Base-by-base conservation (phyloP, 2,113 vertebrate genomes). In the Asarcornis scutulata region DNA sequence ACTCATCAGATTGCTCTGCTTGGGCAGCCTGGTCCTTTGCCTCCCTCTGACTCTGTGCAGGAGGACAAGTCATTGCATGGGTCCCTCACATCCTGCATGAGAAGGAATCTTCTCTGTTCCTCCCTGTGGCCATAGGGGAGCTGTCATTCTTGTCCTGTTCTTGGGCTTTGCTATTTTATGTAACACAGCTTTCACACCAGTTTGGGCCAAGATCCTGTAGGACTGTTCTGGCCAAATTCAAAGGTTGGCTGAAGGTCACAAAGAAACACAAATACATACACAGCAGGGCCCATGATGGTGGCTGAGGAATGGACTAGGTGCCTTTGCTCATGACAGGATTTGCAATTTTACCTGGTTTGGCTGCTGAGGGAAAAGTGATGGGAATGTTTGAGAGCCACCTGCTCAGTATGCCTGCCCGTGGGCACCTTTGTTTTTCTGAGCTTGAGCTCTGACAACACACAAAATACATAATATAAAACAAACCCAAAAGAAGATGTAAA, bases 281-380 rank as follows among this genome's bases (percentile, higher is more conserved):
- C 11, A 72, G 7, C 36, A 3, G 2, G n/a, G 56, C 94, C 76
- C 4, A 7, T 4, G 1, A 44, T 0, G 3, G 55, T 88, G 56
- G 55, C 52, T 74, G 34, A 89, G 34, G 21, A 86, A 31, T 58
- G 64, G 64, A 42, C 79, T 48, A 53, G 16, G 71, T 75, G 34
- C 44, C 63, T 78, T 81, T 83, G 56, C 42, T 86, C 38, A 75
- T 26, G 72, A 72, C 44, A 75, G 48, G 31, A 68, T 88, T 58
- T 95, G 62, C 68, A 81, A 17, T 81, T 96, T 73, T 88, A 23
- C 90, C 76, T 88, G 63, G n/a, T n/a, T 93, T 79, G 44, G 22
- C 44, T 93, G 34, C 62, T 75, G n/a, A 68, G 53, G 50, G 53
- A 90, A 83, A 83, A 88, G 58, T 38, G 69, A 93, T 0, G 0